These are phyloP conservation scores for Drosophila austrosaltans DNA, from an alignment of 2,888 invertebrate species.

Conservation along the genomic window DNA sequence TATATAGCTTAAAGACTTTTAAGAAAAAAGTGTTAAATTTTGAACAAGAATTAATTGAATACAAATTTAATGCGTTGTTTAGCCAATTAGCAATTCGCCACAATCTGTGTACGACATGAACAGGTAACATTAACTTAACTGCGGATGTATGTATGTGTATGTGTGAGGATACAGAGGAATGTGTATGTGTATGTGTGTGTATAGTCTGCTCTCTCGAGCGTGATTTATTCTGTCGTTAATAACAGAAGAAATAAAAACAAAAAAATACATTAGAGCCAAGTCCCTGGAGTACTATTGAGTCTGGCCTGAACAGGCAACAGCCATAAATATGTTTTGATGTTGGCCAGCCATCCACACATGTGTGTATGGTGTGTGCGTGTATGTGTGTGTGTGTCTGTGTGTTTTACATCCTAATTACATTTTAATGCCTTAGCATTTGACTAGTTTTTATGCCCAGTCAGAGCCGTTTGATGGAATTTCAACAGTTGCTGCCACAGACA, in stretches of 20 bases:
- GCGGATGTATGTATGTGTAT: neutral
- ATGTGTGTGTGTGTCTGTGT: slow-evolving; percentile 16
- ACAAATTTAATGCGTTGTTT: slow-evolving; percentile 8
- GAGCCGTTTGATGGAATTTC: slow-evolving; percentile 8
- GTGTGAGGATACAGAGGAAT: neutral
- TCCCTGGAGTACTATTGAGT: slow-evolving; percentile 21
- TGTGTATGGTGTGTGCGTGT: neutral
- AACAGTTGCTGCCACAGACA: neutral
- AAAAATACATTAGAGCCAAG: slow-evolving; percentile 6
- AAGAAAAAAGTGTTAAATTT: slow-evolving; percentile 3
- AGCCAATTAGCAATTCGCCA: slow-evolving; percentile 13
- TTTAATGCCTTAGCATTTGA: slow-evolving; percentile 56
- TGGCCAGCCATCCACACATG: slow-evolving; percentile 37
- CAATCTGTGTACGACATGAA: slow-evolving; percentile 8
- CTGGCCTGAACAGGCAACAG: slow-evolving; percentile 34
- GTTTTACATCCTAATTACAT: slow-evolving; percentile 67
- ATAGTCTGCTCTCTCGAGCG: slow-evolving; percentile 7
- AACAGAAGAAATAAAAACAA: slow-evolving; percentile 15
- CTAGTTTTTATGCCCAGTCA: slow-evolving; percentile 15
- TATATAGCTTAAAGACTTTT: neutral
- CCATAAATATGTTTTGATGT: slow-evolving; percentile 34
- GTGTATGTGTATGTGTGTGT: neutral
- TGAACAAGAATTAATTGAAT: neutral
- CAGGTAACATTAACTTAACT: slow-evolving; percentile 3
- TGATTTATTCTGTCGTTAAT: slow-evolving; percentile 21